Base-by-base conservation (phyloP, 2,888 invertebrate species). In the Brachyptera putata region DNA sequence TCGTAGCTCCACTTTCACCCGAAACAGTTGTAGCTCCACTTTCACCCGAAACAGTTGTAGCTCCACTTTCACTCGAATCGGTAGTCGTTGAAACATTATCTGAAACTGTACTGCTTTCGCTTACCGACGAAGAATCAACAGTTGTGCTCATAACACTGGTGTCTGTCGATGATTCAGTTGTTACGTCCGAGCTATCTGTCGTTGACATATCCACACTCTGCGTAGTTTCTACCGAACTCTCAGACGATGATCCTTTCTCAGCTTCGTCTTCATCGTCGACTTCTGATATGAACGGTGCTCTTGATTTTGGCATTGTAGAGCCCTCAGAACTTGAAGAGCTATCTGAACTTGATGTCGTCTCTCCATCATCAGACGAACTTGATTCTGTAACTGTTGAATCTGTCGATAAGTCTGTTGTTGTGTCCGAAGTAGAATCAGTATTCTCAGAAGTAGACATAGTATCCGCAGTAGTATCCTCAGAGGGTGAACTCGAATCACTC, bases 21-120 rank as follows among this genome's bases (percentile, higher is more conserved):
- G 30, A 67, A 22, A 65, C 69, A 3, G 66, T 66, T 14, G 66
- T 61, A 25, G 64, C 46, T 24, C 22, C 60, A 49, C 48, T 41
- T 21, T 34, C 36, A 21, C 37, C 48, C 13, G 26, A 37, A 34
- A 25, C 48, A n/a, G 24, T 37, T 4, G 41, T 21, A 5, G n/a
- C n/a, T n/a, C n/a, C n/a, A n/a, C n/a, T n/a, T n/a, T n/a, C n/a
- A n/a, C n/a, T n/a, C n/a, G n/a, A n/a, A n/a, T n/a, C n/a, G n/a
- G n/a, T n/a, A n/a, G n/a, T n/a, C n/a, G n/a, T n/a, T n/a, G 21
- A 3, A 26, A 22, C 11, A 13, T 58, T 58, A 14, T 13, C 58
- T 5, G 24, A 21, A 11, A n/a, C 34, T 3, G 34, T 14, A 13
- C 11, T 48, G 36, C 25, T 26, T 14, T n/a, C 16, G 11, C 21